phyloP scores from a whole-genome alignment of 2,113 vertebrate genomes.

The Oryzias curvinotus region DNA sequence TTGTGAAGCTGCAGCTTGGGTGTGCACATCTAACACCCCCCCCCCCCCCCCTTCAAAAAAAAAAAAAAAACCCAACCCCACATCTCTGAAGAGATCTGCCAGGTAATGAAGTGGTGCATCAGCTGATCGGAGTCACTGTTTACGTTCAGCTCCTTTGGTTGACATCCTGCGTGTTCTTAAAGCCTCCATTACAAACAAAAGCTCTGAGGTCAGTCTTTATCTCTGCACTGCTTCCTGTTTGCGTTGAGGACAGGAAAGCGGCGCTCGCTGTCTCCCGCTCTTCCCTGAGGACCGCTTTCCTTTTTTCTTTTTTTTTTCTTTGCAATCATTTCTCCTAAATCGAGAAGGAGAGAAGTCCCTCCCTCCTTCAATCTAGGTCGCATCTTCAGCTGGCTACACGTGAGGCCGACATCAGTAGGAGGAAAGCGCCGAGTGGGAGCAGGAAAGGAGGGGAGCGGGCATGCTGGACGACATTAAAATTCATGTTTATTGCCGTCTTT shows the following conservation, averaged over 20 bases:
- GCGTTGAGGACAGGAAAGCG: conserved; percentile 37
- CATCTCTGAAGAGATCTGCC: too few relatives aligned
- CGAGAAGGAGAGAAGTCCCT: neutral
- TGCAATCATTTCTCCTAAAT: neutral
- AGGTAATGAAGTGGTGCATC: neutral
- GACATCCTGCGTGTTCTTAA: conserved; percentile 2
- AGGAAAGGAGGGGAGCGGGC: neutral
- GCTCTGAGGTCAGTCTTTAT: conserved; percentile 36
- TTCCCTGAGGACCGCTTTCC: conserved; percentile 3
- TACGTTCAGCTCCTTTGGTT: neutral
- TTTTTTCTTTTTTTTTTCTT: neutral
- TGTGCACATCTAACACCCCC: conserved; percentile 16
- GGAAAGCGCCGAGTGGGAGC: conserved; percentile 17
- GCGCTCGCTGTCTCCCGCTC: neutral
- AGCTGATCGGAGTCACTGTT: conserved; percentile 7
- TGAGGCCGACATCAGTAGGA: conserved; percentile 36
- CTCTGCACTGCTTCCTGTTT: conserved; percentile 50
- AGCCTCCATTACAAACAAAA: conserved; percentile 1
- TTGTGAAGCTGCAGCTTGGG: conserved; percentile 18
- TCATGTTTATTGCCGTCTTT: neutral
- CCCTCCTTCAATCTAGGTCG: conserved; percentile 16
- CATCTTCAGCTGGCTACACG: conserved; percentile 37
- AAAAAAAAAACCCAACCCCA: conserved; percentile 5
- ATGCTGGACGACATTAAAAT: neutral
- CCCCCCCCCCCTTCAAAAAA: too few relatives aligned